Evolutionary conservation across 2,113 vertebrate species (phyloP).

Genomic region (Tetrax tetrax): DNA sequence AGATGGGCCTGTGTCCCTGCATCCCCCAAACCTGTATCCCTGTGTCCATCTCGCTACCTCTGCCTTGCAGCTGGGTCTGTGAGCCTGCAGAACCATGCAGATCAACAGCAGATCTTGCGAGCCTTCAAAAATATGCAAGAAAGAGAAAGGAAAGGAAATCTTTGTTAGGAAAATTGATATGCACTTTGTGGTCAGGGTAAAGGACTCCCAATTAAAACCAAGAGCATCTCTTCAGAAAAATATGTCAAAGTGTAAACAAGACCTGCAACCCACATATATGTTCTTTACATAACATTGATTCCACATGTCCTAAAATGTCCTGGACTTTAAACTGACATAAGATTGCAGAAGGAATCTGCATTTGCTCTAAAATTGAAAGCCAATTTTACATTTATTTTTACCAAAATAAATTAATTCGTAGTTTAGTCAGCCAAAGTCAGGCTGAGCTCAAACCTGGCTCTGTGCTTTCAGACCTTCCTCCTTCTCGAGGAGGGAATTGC

Average conservation of each 20-base stretch:
- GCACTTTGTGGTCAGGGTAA: not conserved
- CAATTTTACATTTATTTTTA: not conserved
- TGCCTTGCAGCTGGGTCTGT: fast-evolving
- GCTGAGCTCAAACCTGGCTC: not conserved
- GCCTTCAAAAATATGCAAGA: not conserved
- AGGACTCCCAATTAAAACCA: not conserved
- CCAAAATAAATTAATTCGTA: not conserved
- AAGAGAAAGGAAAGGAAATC: not conserved
- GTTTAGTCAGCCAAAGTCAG: not conserved
- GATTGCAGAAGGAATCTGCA: not conserved
- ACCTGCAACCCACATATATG: not conserved
- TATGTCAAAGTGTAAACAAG: not conserved
- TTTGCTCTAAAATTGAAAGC: not conserved
- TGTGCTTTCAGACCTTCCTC: not conserved
- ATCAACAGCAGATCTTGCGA: fast-evolving
- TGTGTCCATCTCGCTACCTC: not conserved
- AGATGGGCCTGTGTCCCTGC: not conserved
- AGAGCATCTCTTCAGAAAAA: not conserved
- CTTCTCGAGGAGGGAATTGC: not conserved
- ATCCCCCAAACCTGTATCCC: no score
- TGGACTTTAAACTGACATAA: not conserved
- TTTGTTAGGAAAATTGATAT: not conserved
- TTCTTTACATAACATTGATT: not conserved
- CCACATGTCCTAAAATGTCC: not conserved
- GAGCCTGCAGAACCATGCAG: not conserved